Percentiles rank a stretch among this genome's conserved stretches.
Conservation (phyloP, 1,140 invertebrate genomes). For the Callitettix versicolor region DNA sequence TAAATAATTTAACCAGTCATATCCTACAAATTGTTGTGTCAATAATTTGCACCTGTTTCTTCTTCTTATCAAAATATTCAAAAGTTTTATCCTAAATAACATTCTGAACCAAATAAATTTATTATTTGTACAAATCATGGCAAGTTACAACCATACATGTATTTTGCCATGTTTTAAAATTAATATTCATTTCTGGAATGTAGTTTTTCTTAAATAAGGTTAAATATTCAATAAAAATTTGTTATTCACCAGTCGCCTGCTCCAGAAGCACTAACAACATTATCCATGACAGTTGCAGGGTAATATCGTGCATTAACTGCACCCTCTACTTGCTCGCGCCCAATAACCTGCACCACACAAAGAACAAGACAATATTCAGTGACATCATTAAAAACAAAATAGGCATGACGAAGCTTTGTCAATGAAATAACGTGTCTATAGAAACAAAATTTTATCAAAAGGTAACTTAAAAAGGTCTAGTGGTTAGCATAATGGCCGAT, state of each 20-base stretch:
- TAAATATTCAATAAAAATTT: too few relatives aligned
- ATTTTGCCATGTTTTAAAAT: too few relatives aligned
- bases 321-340: background rate
- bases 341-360: conserved; percentile 11
- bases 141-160: too few relatives aligned
- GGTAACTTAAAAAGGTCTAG: background rate
- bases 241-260: conserved; percentile 20
- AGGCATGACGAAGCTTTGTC: background rate
- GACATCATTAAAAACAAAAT: background rate
- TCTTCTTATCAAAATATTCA: too few relatives aligned
- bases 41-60: too few relatives aligned
- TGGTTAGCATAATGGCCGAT: background rate
- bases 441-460: background rate
- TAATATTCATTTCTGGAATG: too few relatives aligned
- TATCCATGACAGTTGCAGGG: background rate
- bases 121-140: too few relatives aligned
- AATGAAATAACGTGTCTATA: background rate
- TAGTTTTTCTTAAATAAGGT: too few relatives aligned
- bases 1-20: too few relatives aligned
- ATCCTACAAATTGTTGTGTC: too few relatives aligned
- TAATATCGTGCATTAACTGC: conserved; percentile 12
- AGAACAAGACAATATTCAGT: background rate
- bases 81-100: too few relatives aligned
- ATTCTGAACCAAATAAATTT: too few relatives aligned
- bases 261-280: conserved; percentile 14